Evolutionary conservation across 2,113 vertebrate genomes (phyloP).

Genomic region (Serinus canaria): DNA sequence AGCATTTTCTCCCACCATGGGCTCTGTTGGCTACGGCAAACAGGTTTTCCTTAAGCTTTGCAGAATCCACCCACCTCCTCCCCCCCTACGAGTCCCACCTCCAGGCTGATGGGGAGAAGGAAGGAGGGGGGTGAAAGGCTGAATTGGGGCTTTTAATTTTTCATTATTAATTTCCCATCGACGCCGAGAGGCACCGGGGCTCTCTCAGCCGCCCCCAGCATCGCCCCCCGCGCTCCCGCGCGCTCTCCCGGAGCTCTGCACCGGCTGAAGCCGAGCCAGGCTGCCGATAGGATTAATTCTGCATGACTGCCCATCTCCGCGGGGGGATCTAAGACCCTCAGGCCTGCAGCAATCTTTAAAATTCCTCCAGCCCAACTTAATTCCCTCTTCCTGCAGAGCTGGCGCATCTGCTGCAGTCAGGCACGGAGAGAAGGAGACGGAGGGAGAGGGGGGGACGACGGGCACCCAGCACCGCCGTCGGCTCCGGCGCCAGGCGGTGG

Average conservation of each 20-base stretch:
- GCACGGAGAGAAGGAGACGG: constrained; percentile 25
- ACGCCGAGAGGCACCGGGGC: neutral
- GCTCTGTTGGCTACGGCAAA: neutral
- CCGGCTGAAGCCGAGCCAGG: constrained; percentile 59
- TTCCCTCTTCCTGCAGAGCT: constrained; percentile 72
- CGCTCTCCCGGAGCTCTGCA: constrained; percentile 53
- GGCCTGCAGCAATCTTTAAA: constrained; percentile 81
- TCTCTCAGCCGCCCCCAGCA: constrained; percentile 30
- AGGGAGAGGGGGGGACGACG: neutral
- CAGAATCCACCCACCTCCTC: constrained; percentile 24
- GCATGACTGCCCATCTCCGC: constrained; percentile 79
- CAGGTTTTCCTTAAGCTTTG: constrained; percentile 35
- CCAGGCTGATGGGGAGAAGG: neutral
- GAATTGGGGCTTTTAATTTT: constrained; percentile 48
- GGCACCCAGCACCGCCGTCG: neutral
- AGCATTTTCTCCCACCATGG: neutral
- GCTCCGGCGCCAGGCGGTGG: neutral
- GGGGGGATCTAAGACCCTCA: constrained; percentile 78
- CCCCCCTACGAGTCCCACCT: constrained; percentile 15
- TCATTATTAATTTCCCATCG: constrained; percentile 58
- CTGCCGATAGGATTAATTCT: constrained; percentile 79
- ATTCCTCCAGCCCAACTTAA: constrained; percentile 79
- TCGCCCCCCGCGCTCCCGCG: constrained; percentile 19
- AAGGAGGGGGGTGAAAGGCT: neutral
- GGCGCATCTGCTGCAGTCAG: constrained; percentile 71